Evolutionary conservation across 2,888 invertebrate genomes (phyloP), one percentile per base, ranked within the genome.

Genomic region (Eueremaeus valkanovi): DNA sequence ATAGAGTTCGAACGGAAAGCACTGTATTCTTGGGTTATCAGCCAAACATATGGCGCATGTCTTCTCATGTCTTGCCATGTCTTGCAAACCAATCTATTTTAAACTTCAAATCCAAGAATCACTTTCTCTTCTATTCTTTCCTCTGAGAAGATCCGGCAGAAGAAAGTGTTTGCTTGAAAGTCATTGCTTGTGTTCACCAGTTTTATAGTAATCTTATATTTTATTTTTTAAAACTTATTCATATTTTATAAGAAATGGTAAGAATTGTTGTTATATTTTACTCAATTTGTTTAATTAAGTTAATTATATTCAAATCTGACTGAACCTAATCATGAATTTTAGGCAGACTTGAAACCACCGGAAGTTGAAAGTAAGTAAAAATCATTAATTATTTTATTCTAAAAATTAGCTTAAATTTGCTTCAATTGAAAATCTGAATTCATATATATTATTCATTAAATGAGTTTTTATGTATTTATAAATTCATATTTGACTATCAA

Each of bases 341-440:
- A 80, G 80, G 80, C 80, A 68, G 80, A 80, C 74, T 76, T 80
- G 27, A 80, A 79, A 77, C 74, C 79, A 29, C 74, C 78, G 27
- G 80, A 80, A 77, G 80, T 80, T 76, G 80, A 80, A 73, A 79
- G 80, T 80, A 78, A 80, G 80, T 79, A 31, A 16, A 31, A 36
- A 42, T 76, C 63, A 55, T 74, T 24, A 55, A 49, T 9, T 49
- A n/a, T 49, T 49, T 49, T 18, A 49, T 18, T 49, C 18, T 49
- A 49, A 42, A 42, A 8, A 42, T 49, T 49, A 11, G 49, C 16
- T 49, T 13, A 49, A 8, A 49, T 49, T n/a, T 49, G 3, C 16
- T 13, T 36, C 11, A 36, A 36, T 36, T 36, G n/a, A n/a, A n/a
- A n/a, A n/a, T n/a, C n/a, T n/a, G n/a, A n/a, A n/a, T n/a, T n/a